Base-by-base conservation (phyloP, 2,888 invertebrate genomes). In the Tridacna crocea region DNA sequence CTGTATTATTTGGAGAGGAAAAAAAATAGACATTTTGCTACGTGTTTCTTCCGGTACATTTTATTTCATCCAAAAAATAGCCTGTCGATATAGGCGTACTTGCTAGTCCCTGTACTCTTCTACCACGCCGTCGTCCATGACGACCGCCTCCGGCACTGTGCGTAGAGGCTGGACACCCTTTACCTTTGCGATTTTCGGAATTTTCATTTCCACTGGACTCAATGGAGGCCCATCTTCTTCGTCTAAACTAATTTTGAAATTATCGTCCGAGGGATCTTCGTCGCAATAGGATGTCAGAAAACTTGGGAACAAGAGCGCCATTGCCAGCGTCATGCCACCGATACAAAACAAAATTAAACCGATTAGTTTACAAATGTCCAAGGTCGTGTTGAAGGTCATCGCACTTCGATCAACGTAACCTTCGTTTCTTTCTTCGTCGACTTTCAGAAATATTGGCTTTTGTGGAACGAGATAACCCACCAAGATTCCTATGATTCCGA, bases 271-370 rank as follows among this genome's bases (percentile, higher is more conserved):
- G 11, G 87, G 86, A 22, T 93, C 93, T 48, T 95, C 95, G 51
- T 91, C 90, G 80, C 94, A 94, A 87, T 94, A 94, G 66, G 93
- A 93, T 60, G 93, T 92, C 58, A 95, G 91, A 83, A 95, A 94
- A 82, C 95, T 95, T 1, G 95, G 95, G 76, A 95, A 94, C 22
- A 95, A 90, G 2, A 95, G 92, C 27, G 95, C 93, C 82, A 94
- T 91, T 24, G 95, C 94, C 36, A 95, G 90, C 2, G 95, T 94
- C n/a, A 94, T 89, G 6, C 95, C 95, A 4, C 95, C 95, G 19
- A 94, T 90, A 87, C 95, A 95, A 90, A 95, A 95, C 48, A 95
- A 88, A 24, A 94, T 94, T 24, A 95, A 90, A 4, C 95, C 95
- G 63, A 95, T 93, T 26, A 95, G 91, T 87, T 95, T 95, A 88